These are phyloP conservation scores for Microtus oregoni DNA, from an alignment of 2,113 vertebrate genomes.

Conservation along the genomic window DNA sequence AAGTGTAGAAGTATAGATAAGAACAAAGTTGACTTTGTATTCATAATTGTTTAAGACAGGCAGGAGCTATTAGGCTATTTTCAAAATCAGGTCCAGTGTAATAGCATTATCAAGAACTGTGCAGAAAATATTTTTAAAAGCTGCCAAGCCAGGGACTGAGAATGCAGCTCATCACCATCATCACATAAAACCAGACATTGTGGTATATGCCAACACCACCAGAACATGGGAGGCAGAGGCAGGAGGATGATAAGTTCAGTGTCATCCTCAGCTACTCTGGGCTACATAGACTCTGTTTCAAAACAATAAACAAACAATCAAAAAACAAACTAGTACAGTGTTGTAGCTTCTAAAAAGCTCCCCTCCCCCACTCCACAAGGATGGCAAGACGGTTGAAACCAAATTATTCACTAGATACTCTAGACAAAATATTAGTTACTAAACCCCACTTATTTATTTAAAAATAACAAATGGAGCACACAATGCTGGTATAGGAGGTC, in stretches of 20 bases:
- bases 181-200: not conserved
- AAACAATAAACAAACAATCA: not conserved
- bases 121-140: not conserved
- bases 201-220: not conserved
- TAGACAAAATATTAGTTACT: not conserved
- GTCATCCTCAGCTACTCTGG: not conserved
- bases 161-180: not conserved
- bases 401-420: not conserved
- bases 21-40: not conserved
- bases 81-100: not conserved
- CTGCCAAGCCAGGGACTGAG: too few relatives aligned
- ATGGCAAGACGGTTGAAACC: not conserved
- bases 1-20: not conserved
- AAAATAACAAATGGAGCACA: not conserved
- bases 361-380: not conserved
- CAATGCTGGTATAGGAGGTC: not conserved
- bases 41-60: not conserved
- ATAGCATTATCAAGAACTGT: not conserved
- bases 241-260: not conserved
- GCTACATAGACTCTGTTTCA: not conserved
- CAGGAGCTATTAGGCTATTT: constrained; percentile 12
- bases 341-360: not conserved
- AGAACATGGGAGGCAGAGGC: not conserved
- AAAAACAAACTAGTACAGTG: not conserved
- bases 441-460: not conserved